Evolutionary conservation across 2,797 vertebrate genomes (phyloP).

Genomic region (Neosilurus hyrtlii): DNA sequence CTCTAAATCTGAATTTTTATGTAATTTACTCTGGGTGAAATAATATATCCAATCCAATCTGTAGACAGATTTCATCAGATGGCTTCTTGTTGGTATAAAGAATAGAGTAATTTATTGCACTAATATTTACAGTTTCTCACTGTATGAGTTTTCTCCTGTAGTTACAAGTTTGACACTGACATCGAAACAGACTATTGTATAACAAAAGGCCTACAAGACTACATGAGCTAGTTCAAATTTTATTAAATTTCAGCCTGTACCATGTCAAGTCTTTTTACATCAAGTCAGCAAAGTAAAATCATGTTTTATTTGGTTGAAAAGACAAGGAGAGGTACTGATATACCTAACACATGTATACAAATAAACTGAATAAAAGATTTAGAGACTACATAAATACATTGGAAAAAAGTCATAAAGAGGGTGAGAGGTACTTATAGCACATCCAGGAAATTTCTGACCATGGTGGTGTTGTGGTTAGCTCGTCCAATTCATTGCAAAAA

Average conservation of each 20-base stretch:
- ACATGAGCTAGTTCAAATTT: neutral
- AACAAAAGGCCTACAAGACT: neutral
- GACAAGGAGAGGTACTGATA: neutral
- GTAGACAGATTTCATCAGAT: slow-evolving; percentile 4
- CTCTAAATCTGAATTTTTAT: slow-evolving; percentile 18
- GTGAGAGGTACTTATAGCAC: too few relatives aligned
- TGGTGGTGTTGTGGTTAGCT: too few relatives aligned
- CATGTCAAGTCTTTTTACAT: neutral
- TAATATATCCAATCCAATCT: slow-evolving; percentile 16
- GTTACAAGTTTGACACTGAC: neutral
- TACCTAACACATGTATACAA: too few relatives aligned
- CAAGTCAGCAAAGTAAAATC: neutral
- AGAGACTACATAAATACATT: neutral
- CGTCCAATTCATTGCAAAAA: too few relatives aligned
- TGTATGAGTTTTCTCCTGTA: neutral
- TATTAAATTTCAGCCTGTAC: neutral
- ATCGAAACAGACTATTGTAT: neutral
- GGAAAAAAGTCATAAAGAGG: neutral
- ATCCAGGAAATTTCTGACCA: neutral
- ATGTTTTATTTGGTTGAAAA: neutral
- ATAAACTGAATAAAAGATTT: too few relatives aligned
- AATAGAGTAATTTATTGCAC: slow-evolving; percentile 6
- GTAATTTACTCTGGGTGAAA: slow-evolving; percentile 1
- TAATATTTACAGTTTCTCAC: neutral
- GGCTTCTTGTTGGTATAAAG: neutral